Evolutionary conservation across 2,113 vertebrate species (phyloP).

Genomic region (Mobula hypostoma): DNA sequence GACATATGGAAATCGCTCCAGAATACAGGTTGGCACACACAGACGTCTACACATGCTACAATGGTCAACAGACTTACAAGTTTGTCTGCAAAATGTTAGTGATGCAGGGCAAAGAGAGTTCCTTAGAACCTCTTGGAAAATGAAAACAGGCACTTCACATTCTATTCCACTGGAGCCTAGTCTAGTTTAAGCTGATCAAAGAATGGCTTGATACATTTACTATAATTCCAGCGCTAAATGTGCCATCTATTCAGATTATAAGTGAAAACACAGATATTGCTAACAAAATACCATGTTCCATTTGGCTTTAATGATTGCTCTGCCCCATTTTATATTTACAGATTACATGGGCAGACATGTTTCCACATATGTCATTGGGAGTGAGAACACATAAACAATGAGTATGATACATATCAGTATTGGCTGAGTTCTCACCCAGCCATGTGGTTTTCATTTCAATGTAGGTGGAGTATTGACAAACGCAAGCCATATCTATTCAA

Average conservation of each 20-base stretch:
- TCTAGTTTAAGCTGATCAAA: neutral
- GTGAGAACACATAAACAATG: neutral
- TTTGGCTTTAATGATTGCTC: neutral
- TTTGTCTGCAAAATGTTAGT: neutral
- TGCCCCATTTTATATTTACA: neutral
- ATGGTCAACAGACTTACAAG: neutral
- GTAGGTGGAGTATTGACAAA: neutral
- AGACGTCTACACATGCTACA: neutral
- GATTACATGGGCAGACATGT: neutral
- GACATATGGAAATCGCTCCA: neutral
- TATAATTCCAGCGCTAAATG: neutral
- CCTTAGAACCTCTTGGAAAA: neutral
- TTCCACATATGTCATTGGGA: slow-evolving; percentile 1
- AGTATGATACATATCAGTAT: neutral
- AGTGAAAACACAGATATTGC: neutral
- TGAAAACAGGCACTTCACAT: neutral
- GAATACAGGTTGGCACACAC: neutral
- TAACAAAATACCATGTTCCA: neutral
- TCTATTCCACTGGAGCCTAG: neutral
- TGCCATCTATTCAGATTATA: neutral
- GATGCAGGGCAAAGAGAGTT: neutral
- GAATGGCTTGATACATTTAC: neutral
- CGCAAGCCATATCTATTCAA: neutral
- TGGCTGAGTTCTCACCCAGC: neutral
- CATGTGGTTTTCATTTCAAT: neutral